These are phyloP conservation scores for Notodonta dromedarius DNA, from an alignment of 2,888 invertebrate species.

Conservation along the genomic window DNA sequence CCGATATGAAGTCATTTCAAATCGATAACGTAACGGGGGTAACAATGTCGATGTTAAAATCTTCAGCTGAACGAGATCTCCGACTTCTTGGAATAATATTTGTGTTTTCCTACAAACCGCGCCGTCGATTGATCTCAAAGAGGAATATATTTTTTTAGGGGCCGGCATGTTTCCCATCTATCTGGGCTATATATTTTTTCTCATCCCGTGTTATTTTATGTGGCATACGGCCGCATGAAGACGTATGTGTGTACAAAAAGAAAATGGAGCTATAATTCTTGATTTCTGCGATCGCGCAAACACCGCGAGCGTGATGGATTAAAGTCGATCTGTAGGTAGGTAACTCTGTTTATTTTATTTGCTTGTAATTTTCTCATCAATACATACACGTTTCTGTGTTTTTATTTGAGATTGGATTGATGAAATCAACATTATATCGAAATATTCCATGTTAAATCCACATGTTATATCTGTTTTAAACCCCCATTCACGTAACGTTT, in stretches of 20 bases:
- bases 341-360: background rate
- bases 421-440: too few relatives aligned
- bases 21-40: background rate
- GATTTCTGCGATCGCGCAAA: constrained; percentile 7
- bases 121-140: constrained; percentile 45
- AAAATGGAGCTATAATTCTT: constrained; percentile 6
- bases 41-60: background rate
- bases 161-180: constrained; percentile 36
- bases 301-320: background rate
- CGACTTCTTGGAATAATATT: constrained; percentile 46
- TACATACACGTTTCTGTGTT: background rate
- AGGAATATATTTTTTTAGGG: constrained; percentile 54
- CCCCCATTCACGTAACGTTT: too few relatives aligned
- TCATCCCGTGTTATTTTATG: constrained; percentile 25
- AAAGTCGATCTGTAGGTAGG: background rate
- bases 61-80: background rate
- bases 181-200: constrained; percentile 28
- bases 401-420: background rate
- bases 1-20: too few relatives aligned
- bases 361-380: background rate
- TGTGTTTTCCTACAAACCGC: constrained; percentile 51
- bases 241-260: constrained; percentile 5
- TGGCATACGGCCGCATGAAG: constrained; percentile 4
- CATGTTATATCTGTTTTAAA: too few relatives aligned
- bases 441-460: too few relatives aligned